Evolutionary conservation across 35 echinoderm and acorn worm genomes (phyloP).

Genomic region (Apostichopus japonicus): DNA sequence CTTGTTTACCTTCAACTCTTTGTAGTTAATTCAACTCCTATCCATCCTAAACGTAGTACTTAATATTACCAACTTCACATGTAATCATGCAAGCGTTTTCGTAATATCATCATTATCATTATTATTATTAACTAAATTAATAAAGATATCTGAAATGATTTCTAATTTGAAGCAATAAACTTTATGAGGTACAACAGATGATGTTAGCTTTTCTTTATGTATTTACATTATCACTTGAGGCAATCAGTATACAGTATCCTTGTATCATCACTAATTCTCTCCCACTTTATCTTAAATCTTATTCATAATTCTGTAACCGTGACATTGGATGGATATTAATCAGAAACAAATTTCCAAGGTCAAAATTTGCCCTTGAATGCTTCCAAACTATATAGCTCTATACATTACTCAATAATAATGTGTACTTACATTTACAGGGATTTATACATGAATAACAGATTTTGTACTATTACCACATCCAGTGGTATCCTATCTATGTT

Average conservation of each 20-base stretch:
- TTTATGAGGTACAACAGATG: conserved; percentile 13
- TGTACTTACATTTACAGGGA: too few relatives aligned
- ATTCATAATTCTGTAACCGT: not conserved
- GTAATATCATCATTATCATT: not conserved
- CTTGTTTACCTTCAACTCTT: too few relatives aligned
- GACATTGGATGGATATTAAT: not conserved
- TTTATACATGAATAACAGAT: too few relatives aligned
- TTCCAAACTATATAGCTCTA: too few relatives aligned
- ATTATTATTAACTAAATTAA: not conserved
- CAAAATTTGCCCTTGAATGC: not conserved
- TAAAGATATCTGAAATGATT: conserved; percentile 30
- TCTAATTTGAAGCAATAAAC: conserved; percentile 50
- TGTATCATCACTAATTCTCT: not conserved
- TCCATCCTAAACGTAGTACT: not conserved
- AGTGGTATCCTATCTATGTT: too few relatives aligned
- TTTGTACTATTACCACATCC: too few relatives aligned
- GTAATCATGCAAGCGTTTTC: conserved; percentile 1
- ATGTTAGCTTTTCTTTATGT: not conserved
- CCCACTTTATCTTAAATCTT: too few relatives aligned
- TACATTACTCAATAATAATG: too few relatives aligned
- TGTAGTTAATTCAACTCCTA: not conserved
- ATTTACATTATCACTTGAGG: not conserved
- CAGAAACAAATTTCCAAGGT: not conserved
- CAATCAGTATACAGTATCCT: too few relatives aligned
- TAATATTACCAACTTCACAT: not conserved